phyloP scores from a whole-genome alignment of 2,113 vertebrate genomes.

The Pseudopodoces humilis region DNA sequence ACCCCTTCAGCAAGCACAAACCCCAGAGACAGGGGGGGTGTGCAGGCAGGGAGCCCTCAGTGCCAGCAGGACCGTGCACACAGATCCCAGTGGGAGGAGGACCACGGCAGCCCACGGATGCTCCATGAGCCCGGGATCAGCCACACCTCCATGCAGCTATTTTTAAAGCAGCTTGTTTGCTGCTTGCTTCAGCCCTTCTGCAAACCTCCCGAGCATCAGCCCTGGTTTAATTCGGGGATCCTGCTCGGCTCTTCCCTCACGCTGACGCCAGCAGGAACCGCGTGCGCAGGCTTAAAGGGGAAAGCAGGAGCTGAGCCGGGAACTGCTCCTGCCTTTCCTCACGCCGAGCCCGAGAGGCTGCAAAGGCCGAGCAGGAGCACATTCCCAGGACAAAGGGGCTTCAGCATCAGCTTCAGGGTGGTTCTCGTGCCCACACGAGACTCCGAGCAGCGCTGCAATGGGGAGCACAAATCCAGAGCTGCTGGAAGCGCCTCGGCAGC shows the following conservation, averaged over 20 bases:
- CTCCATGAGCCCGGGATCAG: neutral
- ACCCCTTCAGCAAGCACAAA: neutral
- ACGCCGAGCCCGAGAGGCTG: neutral
- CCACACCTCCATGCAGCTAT: neutral
- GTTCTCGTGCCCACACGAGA: fast-evolving
- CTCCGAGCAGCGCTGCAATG: fast-evolving
- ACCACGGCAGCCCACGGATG: neutral
- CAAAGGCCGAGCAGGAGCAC: neutral
- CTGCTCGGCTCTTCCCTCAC: constrained; percentile 3
- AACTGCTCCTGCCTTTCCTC: neutral
- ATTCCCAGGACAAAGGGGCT: neutral
- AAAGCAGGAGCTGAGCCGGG: neutral
- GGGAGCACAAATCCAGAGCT: neutral
- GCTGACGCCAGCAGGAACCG: neutral
- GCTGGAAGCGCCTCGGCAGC: neutral
- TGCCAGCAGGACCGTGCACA: fast-evolving
- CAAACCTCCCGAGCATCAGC: neutral
- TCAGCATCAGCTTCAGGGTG: neutral
- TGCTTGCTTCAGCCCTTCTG: neutral
- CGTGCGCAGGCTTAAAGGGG: neutral
- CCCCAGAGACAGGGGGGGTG: fast-evolving
- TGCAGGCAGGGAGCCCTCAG: neutral
- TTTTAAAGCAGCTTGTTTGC: constrained; percentile 3
- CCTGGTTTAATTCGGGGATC: neutral
- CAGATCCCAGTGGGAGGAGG: neutral